Evolutionary conservation across 2,888 invertebrate species (phyloP).

Genomic region (Phoenoteleia sp.): DNA sequence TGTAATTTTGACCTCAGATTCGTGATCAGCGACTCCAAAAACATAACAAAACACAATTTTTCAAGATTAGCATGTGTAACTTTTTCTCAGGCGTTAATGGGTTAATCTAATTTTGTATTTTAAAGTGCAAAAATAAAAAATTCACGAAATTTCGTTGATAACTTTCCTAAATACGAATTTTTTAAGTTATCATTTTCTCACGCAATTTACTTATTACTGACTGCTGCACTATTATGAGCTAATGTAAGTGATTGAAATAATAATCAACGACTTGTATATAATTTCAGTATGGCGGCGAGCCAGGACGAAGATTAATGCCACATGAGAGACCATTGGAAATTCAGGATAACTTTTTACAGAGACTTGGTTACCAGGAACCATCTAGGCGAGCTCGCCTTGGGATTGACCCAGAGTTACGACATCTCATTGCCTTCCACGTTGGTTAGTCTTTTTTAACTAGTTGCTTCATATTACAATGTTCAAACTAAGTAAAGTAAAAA

Average conservation of each 20-base stretch:
- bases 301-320: conserved; percentile 87
- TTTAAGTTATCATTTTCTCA: too few relatives aligned
- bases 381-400: conserved; percentile 89
- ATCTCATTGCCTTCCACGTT: conserved; percentile 89
- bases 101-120: too few relatives aligned
- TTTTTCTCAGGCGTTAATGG: too few relatives aligned
- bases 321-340: conserved; percentile 88
- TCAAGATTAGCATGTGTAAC: too few relatives aligned
- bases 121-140: too few relatives aligned
- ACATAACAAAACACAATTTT: too few relatives aligned
- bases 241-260: conserved; percentile 3
- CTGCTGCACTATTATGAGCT: too few relatives aligned
- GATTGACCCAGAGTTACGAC: conserved; percentile 90
- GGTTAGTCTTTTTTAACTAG: conserved; percentile 81
- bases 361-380: conserved; percentile 88
- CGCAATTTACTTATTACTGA: too few relatives aligned
- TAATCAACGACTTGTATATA: conserved; percentile 51
- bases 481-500: conserved; percentile 1
- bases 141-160: too few relatives aligned
- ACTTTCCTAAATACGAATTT: too few relatives aligned
- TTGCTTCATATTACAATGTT: conserved; percentile 6
- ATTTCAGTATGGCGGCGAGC: conserved; percentile 87
- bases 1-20: too few relatives aligned
- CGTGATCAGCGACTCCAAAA: too few relatives aligned
- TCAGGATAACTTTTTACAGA: conserved; percentile 89